Percentiles rank a stretch among this genome's conserved stretches.
Conservation (phyloP, 2,888 invertebrate species). For the Glaucopsyche alexis region DNA sequence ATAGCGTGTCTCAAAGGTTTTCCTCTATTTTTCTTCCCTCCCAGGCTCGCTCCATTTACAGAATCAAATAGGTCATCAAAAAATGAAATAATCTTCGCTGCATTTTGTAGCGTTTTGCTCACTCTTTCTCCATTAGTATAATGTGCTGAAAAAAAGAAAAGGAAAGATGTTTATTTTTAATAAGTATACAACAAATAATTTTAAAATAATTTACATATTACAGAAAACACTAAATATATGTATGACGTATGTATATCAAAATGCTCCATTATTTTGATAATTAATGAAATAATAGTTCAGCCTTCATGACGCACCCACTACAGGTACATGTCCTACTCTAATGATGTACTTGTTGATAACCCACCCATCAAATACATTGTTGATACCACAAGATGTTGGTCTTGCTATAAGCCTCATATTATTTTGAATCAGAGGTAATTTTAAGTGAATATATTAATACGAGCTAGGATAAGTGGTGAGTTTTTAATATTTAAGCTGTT, state of each 20-base stretch:
- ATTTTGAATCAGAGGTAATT: not conserved
- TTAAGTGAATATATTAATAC: too few relatives aligned
- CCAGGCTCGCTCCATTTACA: conserved; percentile 32
- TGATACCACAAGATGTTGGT: not conserved
- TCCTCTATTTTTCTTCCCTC: conserved; percentile 32
- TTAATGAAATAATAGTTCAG: not conserved
- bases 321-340: conserved; percentile 1
- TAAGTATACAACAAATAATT: not conserved
- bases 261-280: not conserved
- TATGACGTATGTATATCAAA: not conserved
- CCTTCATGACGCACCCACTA: not conserved
- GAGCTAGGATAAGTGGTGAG: too few relatives aligned
- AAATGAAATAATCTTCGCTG: conserved; percentile 30
- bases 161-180: not conserved
- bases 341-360: not conserved
- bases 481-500: too few relatives aligned
- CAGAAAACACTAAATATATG: not conserved
- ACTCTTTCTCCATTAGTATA: conserved; percentile 29
- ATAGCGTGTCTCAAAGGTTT: conserved; percentile 33
- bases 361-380: not conserved
- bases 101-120: conserved; percentile 34
- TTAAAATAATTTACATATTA: not conserved
- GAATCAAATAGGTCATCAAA: conserved; percentile 35
- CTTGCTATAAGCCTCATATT: not conserved
- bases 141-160: conserved; percentile 29